These are phyloP conservation scores for Petrosia ficiformis DNA, from an alignment of 37 sponge, comb jelly and placozoan species.

Conservation along the genomic window DNA sequence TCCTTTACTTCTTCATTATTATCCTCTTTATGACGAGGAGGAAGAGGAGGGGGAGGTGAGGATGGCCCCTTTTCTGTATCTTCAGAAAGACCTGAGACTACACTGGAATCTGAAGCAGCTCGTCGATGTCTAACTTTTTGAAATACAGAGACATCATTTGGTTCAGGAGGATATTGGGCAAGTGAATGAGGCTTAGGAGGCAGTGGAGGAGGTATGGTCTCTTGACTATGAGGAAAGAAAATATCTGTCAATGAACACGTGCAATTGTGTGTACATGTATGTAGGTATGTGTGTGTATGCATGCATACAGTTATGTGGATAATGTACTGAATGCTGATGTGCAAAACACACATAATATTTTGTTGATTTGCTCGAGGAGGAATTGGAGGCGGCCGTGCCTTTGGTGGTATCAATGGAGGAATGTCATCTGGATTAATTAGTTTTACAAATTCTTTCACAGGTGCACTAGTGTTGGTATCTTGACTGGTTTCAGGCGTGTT, in stretches of 20 bases:
- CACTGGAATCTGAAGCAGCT: conserved; percentile 6
- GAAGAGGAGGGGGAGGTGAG: neutral
- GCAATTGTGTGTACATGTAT: neutral
- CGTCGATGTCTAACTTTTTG: neutral
- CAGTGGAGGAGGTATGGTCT: neutral
- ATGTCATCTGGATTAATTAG: too few species aligned
- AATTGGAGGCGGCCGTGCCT: neutral
- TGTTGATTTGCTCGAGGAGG: neutral
- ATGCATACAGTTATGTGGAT: neutral
- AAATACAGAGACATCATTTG: neutral
- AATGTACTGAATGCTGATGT: too few species aligned
- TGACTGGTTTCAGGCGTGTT: too few species aligned
- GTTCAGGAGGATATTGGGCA: neutral
- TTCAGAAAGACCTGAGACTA: neutral
- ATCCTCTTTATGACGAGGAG: neutral
- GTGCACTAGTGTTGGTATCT: too few species aligned
- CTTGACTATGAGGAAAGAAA: too few species aligned
- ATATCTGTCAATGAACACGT: neutral
- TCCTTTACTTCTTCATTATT: neutral
- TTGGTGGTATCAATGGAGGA: neutral
- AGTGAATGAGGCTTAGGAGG: neutral
- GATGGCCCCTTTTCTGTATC: neutral
- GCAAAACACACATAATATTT: neutral
- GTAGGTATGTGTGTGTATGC: neutral
- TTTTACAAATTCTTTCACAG: too few species aligned